A percentile compares a stretch with the other conserved stretches of the same genome.
Conservation (phyloP, 2,888 invertebrate species). For the Laspeyria flexula region DNA sequence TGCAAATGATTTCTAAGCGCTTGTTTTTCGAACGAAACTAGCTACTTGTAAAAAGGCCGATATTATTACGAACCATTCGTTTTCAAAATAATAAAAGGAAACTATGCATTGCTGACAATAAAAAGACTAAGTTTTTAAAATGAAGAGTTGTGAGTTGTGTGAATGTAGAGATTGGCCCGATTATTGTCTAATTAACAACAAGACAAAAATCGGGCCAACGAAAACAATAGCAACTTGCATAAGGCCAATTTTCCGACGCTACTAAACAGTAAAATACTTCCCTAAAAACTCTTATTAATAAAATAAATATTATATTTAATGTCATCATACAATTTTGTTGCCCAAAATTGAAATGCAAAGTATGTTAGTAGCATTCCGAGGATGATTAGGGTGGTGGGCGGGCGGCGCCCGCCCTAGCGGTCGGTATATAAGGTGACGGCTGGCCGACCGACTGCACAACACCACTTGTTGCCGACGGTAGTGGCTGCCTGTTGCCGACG, state of each 20-base stretch:
- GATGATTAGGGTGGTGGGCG: conserved; percentile 77
- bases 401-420: conserved; percentile 53
- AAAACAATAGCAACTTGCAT: neutral
- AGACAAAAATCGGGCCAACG: neutral
- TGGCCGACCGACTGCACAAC: conserved; percentile 74
- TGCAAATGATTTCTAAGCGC: no score
- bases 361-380: conserved; percentile 69
- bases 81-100: no score
- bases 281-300: conserved; percentile 11
- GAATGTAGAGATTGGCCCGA: no score
- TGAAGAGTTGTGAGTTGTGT: no score
- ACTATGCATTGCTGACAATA: no score
- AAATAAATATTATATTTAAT: conserved; percentile 39
- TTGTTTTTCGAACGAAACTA: no score
- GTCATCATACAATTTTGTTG: conserved; percentile 60
- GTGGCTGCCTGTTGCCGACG: conserved; percentile 66
- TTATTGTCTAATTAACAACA: no score
- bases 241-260: neutral
- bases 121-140: no score
- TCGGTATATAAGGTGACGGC: conserved; percentile 73
- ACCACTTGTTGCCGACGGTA: conserved; percentile 79
- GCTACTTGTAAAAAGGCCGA: no score
- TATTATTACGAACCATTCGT: no score
- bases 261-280: neutral
- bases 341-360: conserved; percentile 77